A percentile compares a stretch with the other conserved stretches of the same genome.
Evolutionary conservation across 2,113 vertebrate genomes (phyloP).

Genomic region (Tupaia chinensis): DNA sequence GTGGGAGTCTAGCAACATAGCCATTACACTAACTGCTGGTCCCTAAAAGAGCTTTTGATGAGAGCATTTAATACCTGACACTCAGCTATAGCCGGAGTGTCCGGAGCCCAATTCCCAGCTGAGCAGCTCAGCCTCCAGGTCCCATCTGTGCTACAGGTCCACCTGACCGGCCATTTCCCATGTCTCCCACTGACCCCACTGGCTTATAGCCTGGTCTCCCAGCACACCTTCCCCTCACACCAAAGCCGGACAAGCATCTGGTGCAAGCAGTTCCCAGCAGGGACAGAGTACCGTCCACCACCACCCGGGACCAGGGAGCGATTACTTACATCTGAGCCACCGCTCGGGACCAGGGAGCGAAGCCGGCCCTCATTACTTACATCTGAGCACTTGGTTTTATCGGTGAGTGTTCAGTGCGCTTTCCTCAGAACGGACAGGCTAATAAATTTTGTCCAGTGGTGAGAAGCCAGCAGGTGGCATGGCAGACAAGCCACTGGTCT

Average conservation of each 20-base stretch:
- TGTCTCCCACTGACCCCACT: neutral
- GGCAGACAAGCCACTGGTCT: too few relatives aligned
- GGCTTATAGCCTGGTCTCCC: neutral
- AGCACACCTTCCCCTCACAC: neutral
- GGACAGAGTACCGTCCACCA: neutral
- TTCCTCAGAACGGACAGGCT: neutral
- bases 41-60: neutral
- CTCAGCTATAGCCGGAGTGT: neutral
- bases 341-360: neutral
- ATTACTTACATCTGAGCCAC: neutral
- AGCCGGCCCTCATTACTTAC: neutral
- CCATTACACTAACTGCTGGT: too few relatives aligned
- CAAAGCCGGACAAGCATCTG: neutral
- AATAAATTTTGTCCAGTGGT: neutral
- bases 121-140: neutral
- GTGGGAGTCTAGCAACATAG: too few relatives aligned
- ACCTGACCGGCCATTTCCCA: neutral
- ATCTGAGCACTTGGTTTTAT: neutral
- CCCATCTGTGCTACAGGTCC: neutral
- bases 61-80: neutral
- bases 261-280: neutral
- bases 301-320: neutral
- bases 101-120: neutral
- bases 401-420: neutral
- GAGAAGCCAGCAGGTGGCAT: too few relatives aligned